Evolutionary conservation across 2,797 vertebrate species (phyloP).

Genomic region (Ataeniobius toweri): DNA sequence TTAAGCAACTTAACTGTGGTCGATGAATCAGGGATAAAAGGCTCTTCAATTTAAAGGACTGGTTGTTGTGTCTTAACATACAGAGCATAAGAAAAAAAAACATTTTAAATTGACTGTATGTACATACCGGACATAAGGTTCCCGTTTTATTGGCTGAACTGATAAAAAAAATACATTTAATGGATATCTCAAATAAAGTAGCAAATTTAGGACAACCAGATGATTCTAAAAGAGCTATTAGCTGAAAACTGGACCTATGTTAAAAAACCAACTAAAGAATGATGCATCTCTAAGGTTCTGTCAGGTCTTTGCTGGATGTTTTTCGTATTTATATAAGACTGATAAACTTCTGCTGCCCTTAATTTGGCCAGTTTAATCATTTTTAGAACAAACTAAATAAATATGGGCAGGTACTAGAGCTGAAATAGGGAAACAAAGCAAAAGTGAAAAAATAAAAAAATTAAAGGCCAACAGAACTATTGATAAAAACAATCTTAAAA

Average conservation of each 20-base stretch:
- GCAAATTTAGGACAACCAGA: neutral
- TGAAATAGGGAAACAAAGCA: neutral
- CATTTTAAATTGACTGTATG: neutral
- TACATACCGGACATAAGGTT: neutral
- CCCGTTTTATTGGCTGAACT: neutral
- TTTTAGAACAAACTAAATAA: neutral
- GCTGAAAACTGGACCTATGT: neutral
- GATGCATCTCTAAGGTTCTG: no score
- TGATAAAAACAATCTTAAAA: neutral
- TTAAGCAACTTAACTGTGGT: neutral
- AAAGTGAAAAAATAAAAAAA: neutral
- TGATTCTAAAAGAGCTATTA: neutral
- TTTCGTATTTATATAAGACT: neutral
- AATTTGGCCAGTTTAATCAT: neutral
- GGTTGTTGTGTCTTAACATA: neutral
- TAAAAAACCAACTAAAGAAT: no score
- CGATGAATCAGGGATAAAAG: neutral
- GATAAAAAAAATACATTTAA: neutral
- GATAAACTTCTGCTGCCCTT: neutral
- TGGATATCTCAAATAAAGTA: neutral
- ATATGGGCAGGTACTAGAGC: neutral
- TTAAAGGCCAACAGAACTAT: neutral
- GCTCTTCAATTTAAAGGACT: neutral
- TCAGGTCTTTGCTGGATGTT: neutral
- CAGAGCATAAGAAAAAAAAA: no score